A percentile compares a stretch with the other conserved stretches of the same genome.
Conservation (phyloP, 2,797 vertebrate genomes). For the Phyllotis vaccarum region DNA sequence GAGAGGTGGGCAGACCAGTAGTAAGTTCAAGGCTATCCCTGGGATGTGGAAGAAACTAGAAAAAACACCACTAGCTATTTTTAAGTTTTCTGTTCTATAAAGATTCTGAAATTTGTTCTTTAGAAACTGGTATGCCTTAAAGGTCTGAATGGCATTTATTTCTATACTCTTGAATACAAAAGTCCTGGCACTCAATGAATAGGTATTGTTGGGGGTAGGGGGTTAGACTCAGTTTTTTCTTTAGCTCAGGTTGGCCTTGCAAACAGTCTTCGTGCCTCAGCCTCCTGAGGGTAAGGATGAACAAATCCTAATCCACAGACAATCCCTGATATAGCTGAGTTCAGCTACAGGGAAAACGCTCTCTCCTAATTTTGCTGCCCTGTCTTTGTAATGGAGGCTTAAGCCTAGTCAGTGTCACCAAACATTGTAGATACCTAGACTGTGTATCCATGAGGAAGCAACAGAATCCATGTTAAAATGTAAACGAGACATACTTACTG, state of each 20-base stretch:
- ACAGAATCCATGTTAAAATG: slow-evolving; percentile 58
- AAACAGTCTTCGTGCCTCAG: neutral
- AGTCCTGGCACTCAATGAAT: neutral
- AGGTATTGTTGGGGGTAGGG: neutral
- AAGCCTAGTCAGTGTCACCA: neutral
- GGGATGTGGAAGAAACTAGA: neutral
- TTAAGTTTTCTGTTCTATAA: neutral
- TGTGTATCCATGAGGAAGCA: slow-evolving; percentile 9
- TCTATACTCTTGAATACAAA: slow-evolving; percentile 42
- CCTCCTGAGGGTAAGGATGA: neutral
- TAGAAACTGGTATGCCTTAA: slow-evolving; percentile 36
- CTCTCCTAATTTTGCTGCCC: slow-evolving; percentile 14
- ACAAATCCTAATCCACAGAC: neutral
- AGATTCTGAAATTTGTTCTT: slow-evolving; percentile 3
- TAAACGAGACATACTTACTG: neutral
- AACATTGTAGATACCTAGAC: slow-evolving; percentile 18
- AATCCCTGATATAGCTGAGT: neutral
- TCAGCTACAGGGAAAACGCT: neutral
- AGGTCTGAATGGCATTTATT: neutral
- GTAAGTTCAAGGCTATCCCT: neutral
- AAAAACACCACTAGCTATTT: neutral
- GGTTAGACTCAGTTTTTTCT: neutral
- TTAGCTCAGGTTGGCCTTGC: neutral
- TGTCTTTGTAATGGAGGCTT: neutral
- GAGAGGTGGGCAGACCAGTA: neutral